Conservation (phyloP, 2,113 vertebrate genomes). For the Tragelaphus buxtoni region DNA sequence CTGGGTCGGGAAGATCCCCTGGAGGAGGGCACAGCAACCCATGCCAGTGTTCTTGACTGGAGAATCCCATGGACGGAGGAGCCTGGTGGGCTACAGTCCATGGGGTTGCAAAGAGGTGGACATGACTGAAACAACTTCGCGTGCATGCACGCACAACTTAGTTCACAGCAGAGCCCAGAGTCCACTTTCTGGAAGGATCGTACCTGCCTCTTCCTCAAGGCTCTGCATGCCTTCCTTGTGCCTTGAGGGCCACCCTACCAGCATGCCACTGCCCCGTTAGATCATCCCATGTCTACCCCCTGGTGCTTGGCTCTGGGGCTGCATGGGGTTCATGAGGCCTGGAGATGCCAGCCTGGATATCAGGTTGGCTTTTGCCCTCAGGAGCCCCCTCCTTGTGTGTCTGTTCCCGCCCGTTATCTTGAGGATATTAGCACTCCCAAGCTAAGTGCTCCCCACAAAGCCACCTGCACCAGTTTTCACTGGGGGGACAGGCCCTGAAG, state of each 20-base stretch:
- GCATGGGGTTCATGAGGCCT: background rate
- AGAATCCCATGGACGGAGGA: background rate
- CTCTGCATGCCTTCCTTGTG: background rate
- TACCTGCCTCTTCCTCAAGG: background rate
- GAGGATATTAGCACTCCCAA: background rate
- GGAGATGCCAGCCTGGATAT: background rate
- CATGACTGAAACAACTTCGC: background rate
- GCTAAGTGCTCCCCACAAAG: background rate
- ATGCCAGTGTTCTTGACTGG: background rate
- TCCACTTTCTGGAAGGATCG: background rate
- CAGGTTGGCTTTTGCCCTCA: background rate
- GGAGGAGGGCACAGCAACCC: background rate
- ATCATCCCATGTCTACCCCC: background rate
- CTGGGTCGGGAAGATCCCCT: background rate
- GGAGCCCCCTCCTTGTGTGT: background rate
- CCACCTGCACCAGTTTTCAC: background rate
- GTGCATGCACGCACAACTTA: background rate
- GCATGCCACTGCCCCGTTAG: background rate
- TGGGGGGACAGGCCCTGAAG: background rate
- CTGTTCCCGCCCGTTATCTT: background rate
- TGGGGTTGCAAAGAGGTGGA: background rate
- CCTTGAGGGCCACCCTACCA: background rate
- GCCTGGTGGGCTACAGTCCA: background rate
- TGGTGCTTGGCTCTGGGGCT: background rate
- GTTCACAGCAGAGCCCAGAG: background rate